These are phyloP conservation scores for Lycorma delicatula DNA, from an alignment of 1,140 invertebrate species.

Conservation along the genomic window DNA sequence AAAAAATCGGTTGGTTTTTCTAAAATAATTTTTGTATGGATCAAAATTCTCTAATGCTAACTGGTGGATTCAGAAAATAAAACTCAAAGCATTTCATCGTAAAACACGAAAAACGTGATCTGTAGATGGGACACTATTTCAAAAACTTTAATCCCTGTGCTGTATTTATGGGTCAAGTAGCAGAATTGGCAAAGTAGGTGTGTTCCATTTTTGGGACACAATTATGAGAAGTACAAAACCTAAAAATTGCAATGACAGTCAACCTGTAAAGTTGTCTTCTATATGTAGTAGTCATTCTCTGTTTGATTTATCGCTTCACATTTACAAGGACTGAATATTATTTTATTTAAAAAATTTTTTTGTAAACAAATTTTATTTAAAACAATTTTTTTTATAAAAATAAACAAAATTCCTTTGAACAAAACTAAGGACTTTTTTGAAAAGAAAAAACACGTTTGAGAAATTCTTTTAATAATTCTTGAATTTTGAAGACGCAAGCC, in stretches of 20 bases:
- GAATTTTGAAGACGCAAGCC: no score
- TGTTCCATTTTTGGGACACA: not conserved
- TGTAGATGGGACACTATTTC: not conserved
- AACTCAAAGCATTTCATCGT: not conserved
- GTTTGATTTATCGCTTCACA: no score
- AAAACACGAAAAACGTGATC: not conserved
- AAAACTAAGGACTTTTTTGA: no score
- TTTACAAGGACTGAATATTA: no score
- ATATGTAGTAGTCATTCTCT: no score
- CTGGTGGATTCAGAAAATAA: not conserved
- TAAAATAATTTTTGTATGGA: not conserved
- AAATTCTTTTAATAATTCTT: no score
- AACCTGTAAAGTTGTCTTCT: no score
- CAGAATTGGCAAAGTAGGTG: not conserved
- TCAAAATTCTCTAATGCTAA: not conserved
- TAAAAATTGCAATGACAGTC: not conserved
- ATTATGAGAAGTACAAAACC: not conserved
- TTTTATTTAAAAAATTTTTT: no score
- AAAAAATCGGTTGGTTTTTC: not conserved
- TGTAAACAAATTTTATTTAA: no score
- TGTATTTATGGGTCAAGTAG: not conserved
- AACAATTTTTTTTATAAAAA: no score
- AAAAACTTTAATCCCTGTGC: not conserved
- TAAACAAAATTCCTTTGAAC: no score
- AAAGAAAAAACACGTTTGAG: no score